Evolutionary conservation across 2,888 invertebrate genomes (phyloP).

Genomic region (Thera britannica): DNA sequence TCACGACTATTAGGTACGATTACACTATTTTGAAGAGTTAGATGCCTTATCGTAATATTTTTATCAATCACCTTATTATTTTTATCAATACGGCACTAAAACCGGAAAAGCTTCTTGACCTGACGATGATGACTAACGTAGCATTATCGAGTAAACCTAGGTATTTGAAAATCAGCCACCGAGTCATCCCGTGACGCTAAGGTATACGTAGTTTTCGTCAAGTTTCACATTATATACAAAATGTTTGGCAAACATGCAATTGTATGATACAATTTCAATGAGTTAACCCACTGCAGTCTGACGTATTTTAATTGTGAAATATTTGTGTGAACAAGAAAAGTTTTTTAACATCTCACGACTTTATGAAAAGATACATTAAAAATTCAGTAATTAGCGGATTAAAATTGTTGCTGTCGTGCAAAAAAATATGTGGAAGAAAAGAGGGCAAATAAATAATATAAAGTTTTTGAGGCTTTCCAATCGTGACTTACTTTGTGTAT

Average conservation of each 20-base stretch:
- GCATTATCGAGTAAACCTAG: neutral
- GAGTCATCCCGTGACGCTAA: conserved; percentile 26
- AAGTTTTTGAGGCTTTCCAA: conserved; percentile 6
- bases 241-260: conserved; percentile 24
- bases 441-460: neutral
- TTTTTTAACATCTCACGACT: neutral
- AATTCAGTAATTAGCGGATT: no score
- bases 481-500: conserved; percentile 1
- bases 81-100: conserved; percentile 19
- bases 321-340: neutral
- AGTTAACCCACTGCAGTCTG: conserved; percentile 15
- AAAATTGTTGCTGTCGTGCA: neutral
- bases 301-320: conserved; percentile 7
- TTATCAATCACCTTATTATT: conserved; percentile 5
- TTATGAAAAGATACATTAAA: no score
- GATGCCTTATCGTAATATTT: neutral
- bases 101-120: conserved; percentile 25
- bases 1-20: neutral
- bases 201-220: conserved; percentile 19
- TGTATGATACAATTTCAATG: conserved; percentile 14
- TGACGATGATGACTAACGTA: conserved; percentile 22
- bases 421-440: neutral
- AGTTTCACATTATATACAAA: conserved; percentile 17
- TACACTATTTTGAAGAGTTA: neutral
- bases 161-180: conserved; percentile 14